These are phyloP conservation scores for Leptinotarsa lineolata DNA, from an alignment of 1,140 invertebrate species.

Conservation along the genomic window DNA sequence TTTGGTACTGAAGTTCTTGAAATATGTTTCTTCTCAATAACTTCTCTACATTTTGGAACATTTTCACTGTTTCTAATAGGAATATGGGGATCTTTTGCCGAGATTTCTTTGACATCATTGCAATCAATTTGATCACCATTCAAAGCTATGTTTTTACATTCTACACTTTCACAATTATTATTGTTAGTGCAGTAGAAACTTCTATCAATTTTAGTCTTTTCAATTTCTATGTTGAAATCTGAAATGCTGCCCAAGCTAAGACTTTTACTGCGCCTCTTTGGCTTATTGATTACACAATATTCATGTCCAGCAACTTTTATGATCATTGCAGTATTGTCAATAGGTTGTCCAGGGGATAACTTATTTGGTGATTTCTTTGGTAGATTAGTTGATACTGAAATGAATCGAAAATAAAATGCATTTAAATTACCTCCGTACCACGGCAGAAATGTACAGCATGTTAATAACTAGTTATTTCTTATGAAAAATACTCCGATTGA, in stretches of 20 bases:
- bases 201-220: constrained; percentile 50
- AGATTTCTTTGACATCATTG: constrained; percentile 7
- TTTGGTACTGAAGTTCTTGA: neutral
- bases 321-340: constrained; percentile 58
- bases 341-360: constrained; percentile 40
- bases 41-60: neutral
- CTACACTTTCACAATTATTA: constrained; percentile 18
- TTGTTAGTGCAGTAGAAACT: constrained; percentile 41
- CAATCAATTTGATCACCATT: constrained; percentile 21
- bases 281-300: constrained; percentile 55
- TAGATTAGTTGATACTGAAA: constrained; percentile 38
- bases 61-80: neutral
- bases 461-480: too few species aligned
- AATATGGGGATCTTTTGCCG: constrained; percentile 2
- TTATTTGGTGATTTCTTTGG: constrained; percentile 45
- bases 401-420: constrained; percentile 18
- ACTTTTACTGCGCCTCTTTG: constrained; percentile 50
- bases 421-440: too few species aligned
- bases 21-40: neutral
- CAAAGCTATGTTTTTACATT: constrained; percentile 24
- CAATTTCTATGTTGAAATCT: constrained; percentile 52
- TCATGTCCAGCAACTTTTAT: constrained; percentile 58
- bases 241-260: constrained; percentile 52
- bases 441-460: too few species aligned
- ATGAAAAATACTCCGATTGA: too few species aligned